phyloP scores from a whole-genome alignment of 2,797 vertebrate genomes.

The Dendrocincla tyrannina region DNA sequence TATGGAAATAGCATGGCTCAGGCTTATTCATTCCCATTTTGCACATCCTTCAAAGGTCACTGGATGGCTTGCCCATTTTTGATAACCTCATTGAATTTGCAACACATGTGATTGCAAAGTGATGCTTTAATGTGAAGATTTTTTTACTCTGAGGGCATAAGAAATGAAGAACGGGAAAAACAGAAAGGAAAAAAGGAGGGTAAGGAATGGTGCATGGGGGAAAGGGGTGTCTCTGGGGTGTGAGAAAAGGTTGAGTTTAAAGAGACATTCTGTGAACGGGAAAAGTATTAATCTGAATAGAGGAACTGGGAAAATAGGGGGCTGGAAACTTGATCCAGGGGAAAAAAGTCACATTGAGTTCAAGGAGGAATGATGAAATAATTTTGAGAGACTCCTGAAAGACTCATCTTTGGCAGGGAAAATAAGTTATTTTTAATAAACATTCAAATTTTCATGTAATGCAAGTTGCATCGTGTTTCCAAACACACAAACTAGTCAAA shows the following conservation, averaged over 20 bases:
- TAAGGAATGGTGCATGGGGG: fast-evolving
- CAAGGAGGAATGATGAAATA: background rate
- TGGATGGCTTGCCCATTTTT: background rate
- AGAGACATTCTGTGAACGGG: background rate
- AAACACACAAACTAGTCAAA: background rate
- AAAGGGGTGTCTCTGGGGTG: fast-evolving
- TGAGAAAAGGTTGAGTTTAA: background rate
- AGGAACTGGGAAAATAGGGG: background rate
- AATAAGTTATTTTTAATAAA: background rate
- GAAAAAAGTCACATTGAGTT: background rate
- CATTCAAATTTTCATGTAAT: background rate
- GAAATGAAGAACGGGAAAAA: background rate
- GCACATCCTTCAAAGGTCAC: background rate
- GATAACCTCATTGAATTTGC: background rate
- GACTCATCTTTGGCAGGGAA: background rate
- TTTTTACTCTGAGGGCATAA: background rate
- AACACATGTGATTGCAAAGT: background rate
- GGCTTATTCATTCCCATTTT: background rate
- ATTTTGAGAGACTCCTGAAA: background rate
- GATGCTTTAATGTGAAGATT: background rate
- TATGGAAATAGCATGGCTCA: background rate
- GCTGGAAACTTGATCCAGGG: background rate
- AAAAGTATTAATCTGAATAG: background rate
- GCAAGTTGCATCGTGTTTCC: background rate
- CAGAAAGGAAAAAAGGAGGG: background rate